Conservation (phyloP, 2,797 vertebrate genomes). For the Myotis myotis region DNA sequence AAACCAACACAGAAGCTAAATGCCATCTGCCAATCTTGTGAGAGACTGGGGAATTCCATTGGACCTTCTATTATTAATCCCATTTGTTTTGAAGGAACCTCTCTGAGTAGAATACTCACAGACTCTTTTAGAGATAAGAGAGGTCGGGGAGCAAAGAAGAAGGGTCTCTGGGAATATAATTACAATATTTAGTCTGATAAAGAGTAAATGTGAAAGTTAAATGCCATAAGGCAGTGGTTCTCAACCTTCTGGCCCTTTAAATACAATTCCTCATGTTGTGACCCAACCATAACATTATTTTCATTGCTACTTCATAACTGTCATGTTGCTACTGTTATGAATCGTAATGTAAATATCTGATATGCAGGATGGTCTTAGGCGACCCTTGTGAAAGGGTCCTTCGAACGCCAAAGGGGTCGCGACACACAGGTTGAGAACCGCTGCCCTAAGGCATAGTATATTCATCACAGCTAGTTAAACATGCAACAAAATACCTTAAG, state of each 20-base stretch:
- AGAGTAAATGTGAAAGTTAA: constrained; percentile 55
- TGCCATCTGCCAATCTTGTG: neutral
- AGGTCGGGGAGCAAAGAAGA: neutral
- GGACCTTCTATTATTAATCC: neutral
- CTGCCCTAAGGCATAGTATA: neutral
- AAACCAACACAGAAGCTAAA: neutral
- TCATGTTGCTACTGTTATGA: too few relatives aligned
- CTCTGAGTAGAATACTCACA: neutral
- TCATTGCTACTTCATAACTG: too few relatives aligned
- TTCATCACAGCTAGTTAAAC: constrained; percentile 24
- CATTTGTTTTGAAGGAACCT: neutral
- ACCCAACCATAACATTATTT: too few relatives aligned
- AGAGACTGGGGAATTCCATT: neutral
- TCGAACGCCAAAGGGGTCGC: too few relatives aligned
- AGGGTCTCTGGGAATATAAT: neutral
- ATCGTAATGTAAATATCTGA: too few relatives aligned
- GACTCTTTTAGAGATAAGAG: neutral
- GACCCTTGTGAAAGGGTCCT: too few relatives aligned
- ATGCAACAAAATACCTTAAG: constrained; percentile 52
- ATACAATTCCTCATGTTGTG: too few relatives aligned
- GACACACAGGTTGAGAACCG: too few relatives aligned
- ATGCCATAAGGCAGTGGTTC: neutral
- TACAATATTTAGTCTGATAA: neutral
- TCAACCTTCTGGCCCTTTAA: too few relatives aligned
- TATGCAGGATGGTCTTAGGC: too few relatives aligned